A percentile compares a stretch with the other conserved stretches of the same genome.
phyloP scores from a whole-genome alignment of 2,888 invertebrate species.

The Eubasilissa splendida region DNA sequence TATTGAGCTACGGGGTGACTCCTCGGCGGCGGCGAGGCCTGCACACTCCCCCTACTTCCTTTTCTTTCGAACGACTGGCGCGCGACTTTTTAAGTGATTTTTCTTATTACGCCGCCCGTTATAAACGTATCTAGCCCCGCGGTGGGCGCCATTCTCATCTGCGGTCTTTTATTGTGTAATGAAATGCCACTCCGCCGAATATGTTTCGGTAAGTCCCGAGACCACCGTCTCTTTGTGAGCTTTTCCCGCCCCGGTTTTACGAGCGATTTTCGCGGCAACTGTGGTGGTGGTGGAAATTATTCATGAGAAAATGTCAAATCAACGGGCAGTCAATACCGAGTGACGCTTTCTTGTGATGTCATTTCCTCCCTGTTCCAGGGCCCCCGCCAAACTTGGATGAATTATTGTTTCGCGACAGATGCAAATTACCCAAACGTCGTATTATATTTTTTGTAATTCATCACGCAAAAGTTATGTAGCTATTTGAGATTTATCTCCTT shows the following conservation, averaged over 20 bases:
- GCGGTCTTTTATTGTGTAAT: slow-evolving; percentile 56
- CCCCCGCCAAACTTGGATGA: slow-evolving; percentile 13
- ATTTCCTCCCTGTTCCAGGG: slow-evolving; percentile 28
- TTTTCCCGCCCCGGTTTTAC: slow-evolving; percentile 50
- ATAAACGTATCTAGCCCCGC: slow-evolving; percentile 55
- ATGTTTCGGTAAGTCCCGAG: slow-evolving; percentile 54
- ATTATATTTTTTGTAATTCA: no score
- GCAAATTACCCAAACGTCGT: slow-evolving; percentile 13
- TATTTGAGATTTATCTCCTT: background rate
- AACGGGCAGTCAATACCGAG: slow-evolving; percentile 52
- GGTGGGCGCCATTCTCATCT: slow-evolving; percentile 54
- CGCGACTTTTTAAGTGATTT: slow-evolving; percentile 70
- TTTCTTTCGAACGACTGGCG: slow-evolving; percentile 52
- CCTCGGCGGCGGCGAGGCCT: background rate
- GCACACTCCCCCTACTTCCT: slow-evolving; percentile 39
- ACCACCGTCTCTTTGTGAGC: slow-evolving; percentile 50
- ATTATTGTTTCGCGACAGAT: slow-evolving; percentile 35
- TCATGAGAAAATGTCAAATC: slow-evolving; percentile 57
- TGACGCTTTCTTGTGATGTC: slow-evolving; percentile 36
- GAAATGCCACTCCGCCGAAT: slow-evolving; percentile 58
- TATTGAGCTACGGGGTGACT: slow-evolving; percentile 45
- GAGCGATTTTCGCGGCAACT: slow-evolving; percentile 51
- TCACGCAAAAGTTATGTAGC: no score
- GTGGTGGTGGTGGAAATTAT: slow-evolving; percentile 53
- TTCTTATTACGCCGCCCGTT: slow-evolving; percentile 69